These are phyloP conservation scores for Drosophila lacertosa DNA, from an alignment of 1,140 invertebrate genomes.

Conservation along the genomic window DNA sequence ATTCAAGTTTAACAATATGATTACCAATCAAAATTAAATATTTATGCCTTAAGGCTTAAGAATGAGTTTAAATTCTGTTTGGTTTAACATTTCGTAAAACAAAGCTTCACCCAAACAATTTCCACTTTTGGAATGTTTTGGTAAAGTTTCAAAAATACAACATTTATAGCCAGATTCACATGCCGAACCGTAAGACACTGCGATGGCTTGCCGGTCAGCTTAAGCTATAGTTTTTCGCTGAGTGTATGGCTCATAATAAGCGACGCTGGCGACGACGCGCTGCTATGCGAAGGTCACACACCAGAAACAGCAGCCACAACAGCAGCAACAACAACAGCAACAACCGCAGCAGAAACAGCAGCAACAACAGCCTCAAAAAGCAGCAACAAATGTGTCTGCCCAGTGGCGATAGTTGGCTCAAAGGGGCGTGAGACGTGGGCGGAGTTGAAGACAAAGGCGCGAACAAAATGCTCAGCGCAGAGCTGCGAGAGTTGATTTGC, in stretches of 20 bases:
- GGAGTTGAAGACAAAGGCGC: constrained; percentile 39
- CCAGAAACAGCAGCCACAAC: constrained; percentile 34
- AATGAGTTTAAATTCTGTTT: too few relatives aligned
- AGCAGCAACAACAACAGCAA: constrained; percentile 24
- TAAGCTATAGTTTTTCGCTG: constrained; percentile 2
- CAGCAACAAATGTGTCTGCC: constrained; percentile 27
- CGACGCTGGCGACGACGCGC: constrained; percentile 70
- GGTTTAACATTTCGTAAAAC: too few relatives aligned
- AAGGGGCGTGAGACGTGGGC: constrained; percentile 25
- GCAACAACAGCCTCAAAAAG: too few relatives aligned
- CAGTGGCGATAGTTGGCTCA: constrained; percentile 24
- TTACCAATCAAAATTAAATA: too few relatives aligned
- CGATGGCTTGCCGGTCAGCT: too few relatives aligned
- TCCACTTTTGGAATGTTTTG: too few relatives aligned
- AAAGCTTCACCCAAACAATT: too few relatives aligned
- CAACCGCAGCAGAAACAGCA: background rate
- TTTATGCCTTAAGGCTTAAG: too few relatives aligned
- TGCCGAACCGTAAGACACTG: too few relatives aligned
- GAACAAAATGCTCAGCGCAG: constrained; percentile 15
- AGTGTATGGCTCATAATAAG: constrained; percentile 74
- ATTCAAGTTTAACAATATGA: too few relatives aligned
- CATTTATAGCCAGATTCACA: too few relatives aligned
- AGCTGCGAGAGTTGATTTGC: constrained; percentile 38
- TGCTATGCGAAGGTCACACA: constrained; percentile 77
- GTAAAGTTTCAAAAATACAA: too few relatives aligned